Evolutionary conservation across 2,888 invertebrate genomes (phyloP), one percentile per base, ranked within the genome.

Genomic region (Furcula furcula): DNA sequence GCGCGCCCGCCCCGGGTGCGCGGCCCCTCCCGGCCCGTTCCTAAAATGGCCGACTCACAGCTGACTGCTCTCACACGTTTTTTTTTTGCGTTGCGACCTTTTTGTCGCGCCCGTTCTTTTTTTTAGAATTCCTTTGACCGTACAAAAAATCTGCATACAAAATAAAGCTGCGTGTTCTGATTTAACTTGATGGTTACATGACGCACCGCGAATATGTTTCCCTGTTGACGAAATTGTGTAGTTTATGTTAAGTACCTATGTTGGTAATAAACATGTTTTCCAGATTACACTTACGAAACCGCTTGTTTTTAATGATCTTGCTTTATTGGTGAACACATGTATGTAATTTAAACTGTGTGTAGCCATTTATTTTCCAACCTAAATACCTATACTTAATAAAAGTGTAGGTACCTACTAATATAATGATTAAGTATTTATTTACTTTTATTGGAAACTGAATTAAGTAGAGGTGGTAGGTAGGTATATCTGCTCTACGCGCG

Each of bases 31-130:
- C 74, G 54, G 53, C 53, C 55, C 61, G 65, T 43, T 63, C 61
- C 52, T 82, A 87, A 86, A 63, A 86, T 86, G 86, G 86, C 86
- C 76, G 84, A 68, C 75, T 37, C 63, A 69, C 82, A 80, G 79
- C 79, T 79, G 81, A 79, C 72, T 67, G 60, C 60, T 65, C 60
- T 68, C 63, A 60, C 61, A 50, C 46, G 42, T 62, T 66, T 76
- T 62, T 66, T 76, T 76, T 72, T 80, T 79, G 65, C 67, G 58
- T 58, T 41, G 45, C 75, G 47, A 65, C 79, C 72, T 74, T 78
- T 75, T 75, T 74, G 71, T 70, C 64, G 50, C 48, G 40, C 43
- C 41, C 40, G 42, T 58, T 59, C 53, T 50, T 64, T 58, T 63
- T 55, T 48, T 45, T 51, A 12, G 15, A 41, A 54, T 55, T 43